Base-by-base conservation (phyloP, 2,113 vertebrate genomes). In the Sinocyclocheilus anshuiensis region DNA sequence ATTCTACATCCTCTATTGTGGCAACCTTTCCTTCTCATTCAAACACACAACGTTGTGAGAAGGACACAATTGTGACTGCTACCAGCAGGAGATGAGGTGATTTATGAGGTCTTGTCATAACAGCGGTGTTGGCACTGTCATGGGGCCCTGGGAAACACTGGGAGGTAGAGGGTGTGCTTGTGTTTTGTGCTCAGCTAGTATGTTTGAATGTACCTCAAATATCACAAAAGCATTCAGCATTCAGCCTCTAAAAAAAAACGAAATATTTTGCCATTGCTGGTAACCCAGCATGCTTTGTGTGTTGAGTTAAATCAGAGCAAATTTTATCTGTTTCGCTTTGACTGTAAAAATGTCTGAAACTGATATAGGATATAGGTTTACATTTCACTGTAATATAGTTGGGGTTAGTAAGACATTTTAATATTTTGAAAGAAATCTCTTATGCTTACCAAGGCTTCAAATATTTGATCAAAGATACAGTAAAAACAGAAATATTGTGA, bases 101-200 rank as follows among this genome's bases (percentile, higher is more conserved):
- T 95, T 95, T 94, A 95, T 94, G 94, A 95, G 92, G 29, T 63
- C 24, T 90, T 93, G 94, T 93, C 93, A 93, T 50, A 80, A 87
- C 83, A 42, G 87, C 82, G 84, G 91, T 63, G 75, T 39, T 74
- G 15, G 26, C 78, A 83, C 72, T 57, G 74, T 88, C 82, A 79
- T 71, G 71, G 65, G 75, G 61, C 67, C 85, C 82, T 22, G 83
- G 83, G 67, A 80, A 88, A 65, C 77, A 81, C 71, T 24, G 15
- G 48, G 71, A 48, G 65, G 69, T 61, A 67, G 69, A 84, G 83
- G 76, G 85, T 81, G 57, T 57, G 77, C 57, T 26, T n/a, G n/a
- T 48, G 26, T 36, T 77, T 81, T 50, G 26, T 77, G 65, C 75
- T 84, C 63, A 82, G 77, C 75, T 79, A 74, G 57, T 48, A 59